These are phyloP conservation scores for Diploscapter pachys DNA, from an alignment of 1,140 invertebrate genomes.

Conservation along the genomic window DNA sequence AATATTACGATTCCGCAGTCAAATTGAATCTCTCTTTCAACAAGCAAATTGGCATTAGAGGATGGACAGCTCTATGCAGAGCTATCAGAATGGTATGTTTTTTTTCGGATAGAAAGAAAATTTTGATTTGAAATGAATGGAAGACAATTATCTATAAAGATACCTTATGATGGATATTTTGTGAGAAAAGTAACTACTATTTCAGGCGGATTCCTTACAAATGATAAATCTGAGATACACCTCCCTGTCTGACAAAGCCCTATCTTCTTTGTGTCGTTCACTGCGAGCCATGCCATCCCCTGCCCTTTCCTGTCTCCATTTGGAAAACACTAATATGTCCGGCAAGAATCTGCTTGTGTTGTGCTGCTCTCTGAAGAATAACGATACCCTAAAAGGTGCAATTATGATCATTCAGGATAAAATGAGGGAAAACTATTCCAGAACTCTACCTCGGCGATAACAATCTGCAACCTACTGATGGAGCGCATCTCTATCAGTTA, in stretches of 20 bases:
- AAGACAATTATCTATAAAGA: no score
- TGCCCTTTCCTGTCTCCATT: constrained; percentile 34
- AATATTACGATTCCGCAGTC: constrained; percentile 38
- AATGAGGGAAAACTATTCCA: constrained; percentile 3
- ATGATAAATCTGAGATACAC: constrained; percentile 40
- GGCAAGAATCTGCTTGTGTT: constrained; percentile 37
- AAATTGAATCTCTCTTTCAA: constrained; percentile 43
- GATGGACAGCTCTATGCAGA: constrained; percentile 35
- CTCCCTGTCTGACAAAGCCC: constrained; percentile 23
- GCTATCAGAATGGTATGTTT: constrained; percentile 34
- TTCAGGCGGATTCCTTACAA: constrained; percentile 28
- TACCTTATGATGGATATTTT: no score
- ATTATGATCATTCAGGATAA: background rate
- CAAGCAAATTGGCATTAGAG: constrained; percentile 33
- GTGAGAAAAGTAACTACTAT: no score
- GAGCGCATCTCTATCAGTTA: constrained; percentile 39
- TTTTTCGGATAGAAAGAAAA: constrained; percentile 7
- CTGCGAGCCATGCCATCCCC: constrained; percentile 31
- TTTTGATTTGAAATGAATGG: constrained; percentile 16
- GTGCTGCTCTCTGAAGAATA: constrained; percentile 34
- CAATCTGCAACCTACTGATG: constrained; percentile 33
- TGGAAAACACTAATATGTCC: constrained; percentile 38
- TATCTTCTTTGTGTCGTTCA: constrained; percentile 26
- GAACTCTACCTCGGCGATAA: constrained; percentile 42
- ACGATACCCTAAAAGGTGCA: constrained; percentile 16